These are phyloP conservation scores for Drosophila vallismaia DNA, from an alignment of 2,888 invertebrate species.

Conservation along the genomic window DNA sequence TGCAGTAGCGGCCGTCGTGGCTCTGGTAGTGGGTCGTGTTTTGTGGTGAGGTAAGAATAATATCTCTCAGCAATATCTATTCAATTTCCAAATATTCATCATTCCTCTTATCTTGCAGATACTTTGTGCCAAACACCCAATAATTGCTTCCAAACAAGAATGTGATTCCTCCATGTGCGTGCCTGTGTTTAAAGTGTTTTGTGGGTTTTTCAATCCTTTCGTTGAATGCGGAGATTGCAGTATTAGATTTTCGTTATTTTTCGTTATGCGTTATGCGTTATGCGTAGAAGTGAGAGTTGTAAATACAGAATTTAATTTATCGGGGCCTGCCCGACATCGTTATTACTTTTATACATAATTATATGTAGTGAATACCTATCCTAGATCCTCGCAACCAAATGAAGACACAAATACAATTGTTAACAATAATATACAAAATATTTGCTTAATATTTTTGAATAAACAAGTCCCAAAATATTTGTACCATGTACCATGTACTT, in stretches of 20 bases:
- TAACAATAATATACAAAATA: slow-evolving; percentile 63
- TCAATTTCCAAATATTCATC: not conserved
- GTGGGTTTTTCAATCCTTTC: slow-evolving; percentile 19
- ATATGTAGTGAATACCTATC: slow-evolving; percentile 42
- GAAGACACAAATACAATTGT: slow-evolving; percentile 61
- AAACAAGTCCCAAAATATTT: slow-evolving; percentile 48
- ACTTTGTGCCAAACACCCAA: slow-evolving; percentile 36
- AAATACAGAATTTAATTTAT: slow-evolving; percentile 61
- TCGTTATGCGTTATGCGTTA: slow-evolving; percentile 50
- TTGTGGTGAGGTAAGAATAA: slow-evolving; percentile 77
- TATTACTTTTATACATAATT: slow-evolving; percentile 48
- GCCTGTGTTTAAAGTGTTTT: slow-evolving; percentile 18
- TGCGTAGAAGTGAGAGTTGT: slow-evolving; percentile 52
- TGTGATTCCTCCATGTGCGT: slow-evolving; percentile 57
- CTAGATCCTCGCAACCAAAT: slow-evolving; percentile 66
- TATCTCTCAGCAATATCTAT: not conserved
- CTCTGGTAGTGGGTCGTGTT: slow-evolving; percentile 62
- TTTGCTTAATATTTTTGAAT: slow-evolving; percentile 45
- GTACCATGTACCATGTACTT: not conserved
- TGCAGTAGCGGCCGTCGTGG: slow-evolving; percentile 64
- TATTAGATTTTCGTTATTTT: slow-evolving; percentile 64
- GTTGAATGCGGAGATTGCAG: slow-evolving; percentile 67
- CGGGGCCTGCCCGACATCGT: slow-evolving; percentile 62
- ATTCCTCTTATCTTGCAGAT: slow-evolving; percentile 36
- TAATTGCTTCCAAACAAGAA: slow-evolving; percentile 41